Conservation (phyloP, 2,888 invertebrate genomes). For the Acrobasis consociella region DNA sequence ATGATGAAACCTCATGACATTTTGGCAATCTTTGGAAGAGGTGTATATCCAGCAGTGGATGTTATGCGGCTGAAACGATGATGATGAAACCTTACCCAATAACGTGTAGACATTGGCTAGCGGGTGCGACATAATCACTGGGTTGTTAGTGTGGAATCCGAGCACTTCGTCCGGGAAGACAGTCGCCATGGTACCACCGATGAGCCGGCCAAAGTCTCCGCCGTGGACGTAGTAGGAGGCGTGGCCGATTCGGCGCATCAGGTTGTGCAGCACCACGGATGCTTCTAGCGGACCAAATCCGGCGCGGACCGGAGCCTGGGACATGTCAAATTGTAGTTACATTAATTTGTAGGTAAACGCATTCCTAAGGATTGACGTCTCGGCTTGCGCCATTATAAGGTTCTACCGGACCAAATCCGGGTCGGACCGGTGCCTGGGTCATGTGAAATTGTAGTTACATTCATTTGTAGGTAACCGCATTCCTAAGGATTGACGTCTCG, state of each 20-base stretch:
- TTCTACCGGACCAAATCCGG: constrained; percentile 83
- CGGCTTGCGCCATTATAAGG: no score
- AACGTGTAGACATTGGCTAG: constrained; percentile 52
- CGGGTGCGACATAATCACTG: constrained; percentile 51
- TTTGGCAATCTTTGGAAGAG: no score
- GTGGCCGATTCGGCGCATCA: constrained; percentile 87
- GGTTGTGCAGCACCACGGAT: constrained; percentile 83
- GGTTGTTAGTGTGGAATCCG: constrained; percentile 85
- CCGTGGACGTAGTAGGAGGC: constrained; percentile 87
- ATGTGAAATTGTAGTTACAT: no score
- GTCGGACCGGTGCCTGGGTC: constrained; percentile 71
- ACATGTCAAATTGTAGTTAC: no score
- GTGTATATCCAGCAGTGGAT: no score
- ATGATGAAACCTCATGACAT: no score
- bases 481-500: no score
- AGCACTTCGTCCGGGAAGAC: constrained; percentile 82
- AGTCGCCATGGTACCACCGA: constrained; percentile 83
- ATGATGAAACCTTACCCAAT: constrained; percentile 48
- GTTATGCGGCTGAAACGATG: no score
- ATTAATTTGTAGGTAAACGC: no score
- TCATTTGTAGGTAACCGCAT: no score
- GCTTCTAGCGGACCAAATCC: constrained; percentile 84
- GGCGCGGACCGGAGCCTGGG: constrained; percentile 73
- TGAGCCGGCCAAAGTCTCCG: constrained; percentile 87
- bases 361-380: no score